A percentile compares a stretch with the other conserved stretches of the same genome.
Conservation (phyloP, 2,888 invertebrate genomes). For the Calameuta pallipes region DNA sequence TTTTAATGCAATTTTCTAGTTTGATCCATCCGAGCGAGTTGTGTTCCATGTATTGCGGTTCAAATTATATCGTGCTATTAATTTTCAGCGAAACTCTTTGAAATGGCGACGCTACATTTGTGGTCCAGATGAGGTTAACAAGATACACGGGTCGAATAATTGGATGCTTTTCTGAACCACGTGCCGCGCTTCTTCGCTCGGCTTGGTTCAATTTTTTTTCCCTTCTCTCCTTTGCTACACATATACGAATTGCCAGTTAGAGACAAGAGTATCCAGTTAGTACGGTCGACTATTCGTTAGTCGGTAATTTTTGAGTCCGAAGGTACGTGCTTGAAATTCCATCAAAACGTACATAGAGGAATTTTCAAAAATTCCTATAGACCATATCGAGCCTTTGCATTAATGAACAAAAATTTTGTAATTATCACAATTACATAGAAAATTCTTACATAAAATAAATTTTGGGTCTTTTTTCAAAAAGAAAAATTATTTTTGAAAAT, state of each 20-base stretch:
- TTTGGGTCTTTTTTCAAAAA: too few relatives aligned
- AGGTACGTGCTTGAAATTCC: neutral
- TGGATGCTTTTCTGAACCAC: slow-evolving; percentile 1
- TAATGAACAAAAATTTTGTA: too few relatives aligned
- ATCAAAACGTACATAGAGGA: neutral
- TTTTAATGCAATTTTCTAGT: neutral
- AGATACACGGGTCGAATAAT: slow-evolving; percentile 9
- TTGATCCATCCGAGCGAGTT: neutral
- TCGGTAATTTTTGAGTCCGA: neutral
- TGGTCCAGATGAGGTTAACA: slow-evolving; percentile 9
- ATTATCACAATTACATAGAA: too few relatives aligned
- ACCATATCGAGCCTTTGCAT: neutral
- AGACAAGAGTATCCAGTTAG: neutral
- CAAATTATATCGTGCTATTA: neutral
- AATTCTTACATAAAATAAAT: too few relatives aligned
- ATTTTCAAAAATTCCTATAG: neutral
- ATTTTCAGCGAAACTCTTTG: neutral
- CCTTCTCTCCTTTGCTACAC: neutral
- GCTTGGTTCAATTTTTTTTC: neutral
- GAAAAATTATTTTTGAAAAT: neutral
- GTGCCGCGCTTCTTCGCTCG: neutral
- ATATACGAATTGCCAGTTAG: neutral
- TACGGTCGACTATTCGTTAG: neutral
- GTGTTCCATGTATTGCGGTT: neutral
- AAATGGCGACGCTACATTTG: slow-evolving; percentile 3